Conservation (phyloP, 2,888 invertebrate species). For the Agrochola macilenta region DNA sequence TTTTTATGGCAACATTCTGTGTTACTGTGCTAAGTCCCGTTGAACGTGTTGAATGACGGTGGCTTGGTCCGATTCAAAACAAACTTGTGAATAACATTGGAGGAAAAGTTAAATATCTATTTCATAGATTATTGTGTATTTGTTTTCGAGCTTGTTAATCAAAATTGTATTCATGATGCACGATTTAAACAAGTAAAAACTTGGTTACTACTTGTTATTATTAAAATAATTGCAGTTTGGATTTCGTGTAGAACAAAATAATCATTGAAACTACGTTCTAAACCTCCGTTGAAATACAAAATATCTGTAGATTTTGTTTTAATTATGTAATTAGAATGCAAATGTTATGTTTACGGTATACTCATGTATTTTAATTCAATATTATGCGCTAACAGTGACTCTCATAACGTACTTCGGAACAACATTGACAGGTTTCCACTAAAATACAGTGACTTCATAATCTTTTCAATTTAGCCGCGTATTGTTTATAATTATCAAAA, state of each 20-base stretch:
- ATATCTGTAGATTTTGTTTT: neutral
- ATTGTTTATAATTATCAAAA: conserved; percentile 65
- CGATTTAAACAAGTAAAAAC: neutral
- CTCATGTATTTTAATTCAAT: neutral
- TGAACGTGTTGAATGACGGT: conserved; percentile 47
- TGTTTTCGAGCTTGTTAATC: neutral
- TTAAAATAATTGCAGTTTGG: neutral
- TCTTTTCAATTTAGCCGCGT: conserved; percentile 69
- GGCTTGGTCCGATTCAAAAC: conserved; percentile 61
- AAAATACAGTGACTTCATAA: conserved; percentile 7
- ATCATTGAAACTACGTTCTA: neutral
- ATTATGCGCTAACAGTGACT: accelerated
- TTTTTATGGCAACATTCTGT: conserved; percentile 81
- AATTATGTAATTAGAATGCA: accelerated
- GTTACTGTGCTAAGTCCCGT: conserved; percentile 64
- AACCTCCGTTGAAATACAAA: neutral
- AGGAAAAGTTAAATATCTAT: neutral
- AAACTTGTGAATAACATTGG: accelerated
- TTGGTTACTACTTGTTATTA: neutral
- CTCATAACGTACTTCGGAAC: conserved; percentile 51
- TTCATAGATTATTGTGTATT: neutral
- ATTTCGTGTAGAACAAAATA: neutral
- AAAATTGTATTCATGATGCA: neutral
- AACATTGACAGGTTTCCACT: conserved; percentile 22
- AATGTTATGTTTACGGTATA: too few relatives aligned